A percentile compares a stretch with the other conserved stretches of the same genome.
Conservation (phyloP, 2,797 vertebrate species). For the Danio jaintianensis region DNA sequence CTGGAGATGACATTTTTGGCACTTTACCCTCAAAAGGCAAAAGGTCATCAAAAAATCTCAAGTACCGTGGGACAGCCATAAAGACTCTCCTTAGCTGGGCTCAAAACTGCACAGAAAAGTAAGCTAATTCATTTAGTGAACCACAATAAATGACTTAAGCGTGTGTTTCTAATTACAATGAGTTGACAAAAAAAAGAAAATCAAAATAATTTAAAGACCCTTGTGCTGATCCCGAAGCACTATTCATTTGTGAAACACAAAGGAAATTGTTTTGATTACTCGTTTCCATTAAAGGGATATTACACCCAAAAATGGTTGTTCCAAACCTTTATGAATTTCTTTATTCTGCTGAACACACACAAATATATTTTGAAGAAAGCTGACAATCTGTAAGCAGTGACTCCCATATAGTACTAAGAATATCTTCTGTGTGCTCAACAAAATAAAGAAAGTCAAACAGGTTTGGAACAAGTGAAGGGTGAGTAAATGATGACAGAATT, state of each 20-base stretch:
- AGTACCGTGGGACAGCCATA: constrained; percentile 87
- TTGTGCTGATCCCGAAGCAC: neutral
- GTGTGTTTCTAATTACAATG: neutral
- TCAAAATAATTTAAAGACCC: neutral
- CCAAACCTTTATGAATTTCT: too few relatives aligned
- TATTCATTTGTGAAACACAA: neutral
- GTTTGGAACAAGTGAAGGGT: too few relatives aligned
- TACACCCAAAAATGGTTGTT: neutral
- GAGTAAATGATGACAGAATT: too few relatives aligned
- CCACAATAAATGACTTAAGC: neutral
- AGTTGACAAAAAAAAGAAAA: too few relatives aligned
- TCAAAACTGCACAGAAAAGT: constrained; percentile 88
- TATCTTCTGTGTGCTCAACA: too few relatives aligned
- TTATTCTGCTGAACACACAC: too few relatives aligned
- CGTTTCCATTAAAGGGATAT: neutral
- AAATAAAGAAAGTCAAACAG: too few relatives aligned
- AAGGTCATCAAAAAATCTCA: constrained; percentile 74
- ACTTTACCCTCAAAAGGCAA: constrained; percentile 79
- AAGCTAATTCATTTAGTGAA: constrained; percentile 42
- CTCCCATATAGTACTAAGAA: too few relatives aligned
- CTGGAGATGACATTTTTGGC: constrained; percentile 79
- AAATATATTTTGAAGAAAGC: too few relatives aligned
- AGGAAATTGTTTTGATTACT: neutral
- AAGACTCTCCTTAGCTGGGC: constrained; percentile 87
- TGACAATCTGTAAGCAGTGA: too few relatives aligned